Evolutionary conservation across 2,113 vertebrate species (phyloP).

Genomic region (Diphyllodes magnificus): DNA sequence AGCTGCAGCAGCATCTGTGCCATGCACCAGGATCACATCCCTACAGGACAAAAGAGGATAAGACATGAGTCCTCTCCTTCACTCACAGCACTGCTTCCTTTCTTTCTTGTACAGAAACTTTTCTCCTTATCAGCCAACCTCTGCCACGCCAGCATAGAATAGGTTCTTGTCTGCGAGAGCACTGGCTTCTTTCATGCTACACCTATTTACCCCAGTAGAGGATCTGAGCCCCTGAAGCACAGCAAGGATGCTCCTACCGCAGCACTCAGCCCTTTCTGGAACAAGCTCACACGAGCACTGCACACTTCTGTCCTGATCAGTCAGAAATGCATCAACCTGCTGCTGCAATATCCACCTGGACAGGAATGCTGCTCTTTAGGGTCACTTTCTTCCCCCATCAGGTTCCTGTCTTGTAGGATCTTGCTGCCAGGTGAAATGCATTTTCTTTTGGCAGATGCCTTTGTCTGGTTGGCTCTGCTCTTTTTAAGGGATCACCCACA

Average conservation of each 20-base stretch:
- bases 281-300: neutral
- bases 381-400: neutral
- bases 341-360: neutral
- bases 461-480: neutral
- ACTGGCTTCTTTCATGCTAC: neutral
- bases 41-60: neutral
- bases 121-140: neutral
- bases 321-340: neutral
- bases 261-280: neutral
- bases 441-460: neutral
- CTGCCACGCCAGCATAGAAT: neutral
- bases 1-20: neutral
- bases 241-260: neutral
- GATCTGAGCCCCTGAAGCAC: neutral
- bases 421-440: neutral
- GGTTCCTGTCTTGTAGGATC: neutral
- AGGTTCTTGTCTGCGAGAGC: fast-evolving
- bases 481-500: neutral
- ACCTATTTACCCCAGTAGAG: fast-evolving
- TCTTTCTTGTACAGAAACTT: neutral
- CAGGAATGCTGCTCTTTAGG: neutral
- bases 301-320: neutral
- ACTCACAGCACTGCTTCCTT: neutral
- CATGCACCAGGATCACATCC: neutral
- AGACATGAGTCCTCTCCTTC: neutral